These are phyloP conservation scores for Erythrolamprus reginae DNA, from an alignment of 2,113 vertebrate species.

Conservation along the genomic window DNA sequence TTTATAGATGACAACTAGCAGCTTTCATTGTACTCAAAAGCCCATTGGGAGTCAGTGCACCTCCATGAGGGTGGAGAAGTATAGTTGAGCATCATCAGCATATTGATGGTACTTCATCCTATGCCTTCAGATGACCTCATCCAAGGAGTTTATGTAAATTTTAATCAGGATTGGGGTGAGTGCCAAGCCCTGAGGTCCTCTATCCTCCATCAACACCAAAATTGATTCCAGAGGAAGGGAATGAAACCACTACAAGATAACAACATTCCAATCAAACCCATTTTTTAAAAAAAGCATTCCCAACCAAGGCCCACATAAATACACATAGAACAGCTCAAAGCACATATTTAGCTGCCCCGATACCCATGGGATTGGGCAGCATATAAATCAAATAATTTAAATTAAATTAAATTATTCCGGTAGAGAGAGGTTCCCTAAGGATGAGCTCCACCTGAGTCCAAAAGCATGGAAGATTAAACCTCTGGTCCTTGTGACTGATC, in stretches of 20 bases:
- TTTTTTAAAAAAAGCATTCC: neutral
- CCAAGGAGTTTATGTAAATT: neutral
- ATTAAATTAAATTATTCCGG: too few species aligned
- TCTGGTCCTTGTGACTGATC: neutral
- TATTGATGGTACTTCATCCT: neutral
- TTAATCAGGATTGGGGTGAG: neutral
- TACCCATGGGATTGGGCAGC: too few species aligned
- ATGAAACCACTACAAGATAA: neutral
- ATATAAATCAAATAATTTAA: too few species aligned
- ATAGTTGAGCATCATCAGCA: neutral
- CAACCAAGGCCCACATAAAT: neutral
- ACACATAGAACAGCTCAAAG: neutral
- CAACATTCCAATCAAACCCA: neutral
- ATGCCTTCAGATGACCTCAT: neutral
- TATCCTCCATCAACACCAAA: neutral
- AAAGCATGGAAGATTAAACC: neutral
- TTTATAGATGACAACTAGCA: neutral
- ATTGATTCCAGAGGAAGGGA: neutral
- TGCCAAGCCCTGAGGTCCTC: neutral
- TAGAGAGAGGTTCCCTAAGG: neutral
- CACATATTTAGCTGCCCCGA: too few species aligned
- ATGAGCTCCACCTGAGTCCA: neutral
- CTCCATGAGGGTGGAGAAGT: neutral
- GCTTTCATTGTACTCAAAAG: neutral
- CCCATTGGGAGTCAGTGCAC: neutral